Evolutionary conservation across 2,797 vertebrate genomes (phyloP), one percentile per base, ranked within the genome.

Genomic region (Cichlasoma orientale): DNA sequence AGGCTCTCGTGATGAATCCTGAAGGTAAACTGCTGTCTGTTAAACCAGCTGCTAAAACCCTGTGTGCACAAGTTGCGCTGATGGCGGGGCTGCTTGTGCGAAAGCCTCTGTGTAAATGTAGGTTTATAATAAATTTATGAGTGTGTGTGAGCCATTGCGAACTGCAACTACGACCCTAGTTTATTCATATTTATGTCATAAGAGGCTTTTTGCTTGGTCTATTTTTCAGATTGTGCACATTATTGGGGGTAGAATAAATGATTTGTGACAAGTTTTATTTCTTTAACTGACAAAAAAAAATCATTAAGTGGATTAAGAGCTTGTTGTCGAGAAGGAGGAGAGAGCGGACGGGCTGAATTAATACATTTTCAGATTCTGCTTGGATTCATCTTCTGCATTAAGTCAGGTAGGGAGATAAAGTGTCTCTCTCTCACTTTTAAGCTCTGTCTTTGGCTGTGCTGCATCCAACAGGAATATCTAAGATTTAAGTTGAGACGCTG

Each of bases 251-350:
- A 29, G 77, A 84, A 72, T 84, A 59, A 88, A 82, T 50, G 79
- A 89, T 87, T 78, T 75, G 57, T 80, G 78, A 82, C 83, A 88
- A 82, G 74, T 74, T 76, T 86, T 82, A 69, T 72, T 56, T 85
- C 86, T 84, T 79, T 72, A 75, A 87, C 63, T 78, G 56, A 66
- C 68, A 79, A 52, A 31, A 33, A 33, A 33, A 8, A 33, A 33
- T 9, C 2, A 16, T 44, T 88, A 90, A 92, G 82, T 90, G 82
- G 88, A 94, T 93, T 91, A 89, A 77, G 69, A 89, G 85, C 84
- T 91, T 90, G 68, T 83, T 87, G 83, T 91, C 72, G 29, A 78
- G 72, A 71, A 75, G 72, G 68, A 71, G 61, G 81, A 80, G 73
- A 81, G 74, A 86, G 58, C 77, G 78, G 78, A 74, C 2, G 21